phyloP scores from a whole-genome alignment of 2,797 vertebrate species.

The Enteromius viviparus region DNA sequence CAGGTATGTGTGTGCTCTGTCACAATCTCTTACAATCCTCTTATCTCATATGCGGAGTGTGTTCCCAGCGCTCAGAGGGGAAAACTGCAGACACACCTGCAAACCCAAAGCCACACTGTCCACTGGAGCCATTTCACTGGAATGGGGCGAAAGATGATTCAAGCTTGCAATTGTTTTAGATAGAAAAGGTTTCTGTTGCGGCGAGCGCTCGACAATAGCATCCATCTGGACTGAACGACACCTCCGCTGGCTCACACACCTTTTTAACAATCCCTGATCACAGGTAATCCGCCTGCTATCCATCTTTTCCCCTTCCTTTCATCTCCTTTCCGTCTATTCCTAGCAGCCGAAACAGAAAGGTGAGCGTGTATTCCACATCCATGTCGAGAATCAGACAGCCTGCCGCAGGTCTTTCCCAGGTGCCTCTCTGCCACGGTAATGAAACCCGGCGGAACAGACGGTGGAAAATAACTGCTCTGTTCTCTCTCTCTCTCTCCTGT shows the following conservation, averaged over 20 bases:
- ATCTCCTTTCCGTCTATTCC: conserved; percentile 38
- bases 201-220: conserved; percentile 7
- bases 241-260: conserved; percentile 36
- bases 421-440: conserved; percentile 67
- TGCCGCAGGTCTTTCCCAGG: conserved; percentile 65
- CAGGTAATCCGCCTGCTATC: conserved; percentile 45
- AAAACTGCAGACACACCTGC: conserved; percentile 44
- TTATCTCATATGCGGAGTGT: conserved; percentile 28
- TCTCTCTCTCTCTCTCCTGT: conserved; percentile 64
- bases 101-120: conserved; percentile 34
- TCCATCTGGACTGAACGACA: conserved; percentile 41
- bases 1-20: conserved; percentile 50
- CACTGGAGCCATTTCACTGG: conserved; percentile 28
- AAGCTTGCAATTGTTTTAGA: neutral
- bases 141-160: conserved; percentile 3
- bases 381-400: conserved; percentile 35
- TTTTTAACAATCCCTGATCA: conserved; percentile 16
- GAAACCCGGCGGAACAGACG: conserved; percentile 68
- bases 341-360: conserved; percentile 8
- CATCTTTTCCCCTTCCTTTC: conserved; percentile 27
- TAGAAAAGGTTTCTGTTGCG: neutral
- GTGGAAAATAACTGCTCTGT: conserved; percentile 65
- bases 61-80: neutral
- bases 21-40: conserved; percentile 27
- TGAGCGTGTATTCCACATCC: conserved; percentile 31